These are phyloP conservation scores for Ciconia stormi DNA, from an alignment of 2,113 vertebrate species.

Conservation along the genomic window DNA sequence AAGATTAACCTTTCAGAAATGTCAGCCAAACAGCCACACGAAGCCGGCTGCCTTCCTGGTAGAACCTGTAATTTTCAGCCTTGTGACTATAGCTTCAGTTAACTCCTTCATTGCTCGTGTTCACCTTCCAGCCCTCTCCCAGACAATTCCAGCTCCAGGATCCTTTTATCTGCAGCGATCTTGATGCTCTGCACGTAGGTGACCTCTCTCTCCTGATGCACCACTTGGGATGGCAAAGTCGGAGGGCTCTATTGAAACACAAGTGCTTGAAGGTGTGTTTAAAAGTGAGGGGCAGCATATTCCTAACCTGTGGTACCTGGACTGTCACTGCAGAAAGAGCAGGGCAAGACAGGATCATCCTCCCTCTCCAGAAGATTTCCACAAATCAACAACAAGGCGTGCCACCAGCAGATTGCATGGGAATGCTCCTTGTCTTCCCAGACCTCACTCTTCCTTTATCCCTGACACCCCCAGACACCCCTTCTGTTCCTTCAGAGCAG, in stretches of 20 bases:
- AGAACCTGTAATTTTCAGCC: background rate
- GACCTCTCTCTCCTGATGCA: background rate
- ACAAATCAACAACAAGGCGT: background rate
- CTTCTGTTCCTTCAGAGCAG: background rate
- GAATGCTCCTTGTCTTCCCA: background rate
- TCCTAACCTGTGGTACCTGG: background rate
- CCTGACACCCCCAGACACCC: background rate
- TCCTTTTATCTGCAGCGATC: background rate
- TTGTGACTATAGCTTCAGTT: constrained; percentile 12
- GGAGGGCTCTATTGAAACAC: background rate
- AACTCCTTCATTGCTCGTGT: background rate
- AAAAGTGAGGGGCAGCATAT: background rate
- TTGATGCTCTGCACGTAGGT: background rate
- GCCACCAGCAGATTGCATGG: background rate
- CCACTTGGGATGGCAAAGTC: background rate
- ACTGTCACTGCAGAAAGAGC: background rate
- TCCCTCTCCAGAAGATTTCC: background rate
- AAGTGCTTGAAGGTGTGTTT: background rate
- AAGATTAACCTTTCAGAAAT: constrained; percentile 58
- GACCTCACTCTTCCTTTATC: background rate
- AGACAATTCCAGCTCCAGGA: background rate
- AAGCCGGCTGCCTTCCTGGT: background rate
- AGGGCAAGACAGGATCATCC: background rate
- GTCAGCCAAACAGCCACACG: constrained; percentile 4
- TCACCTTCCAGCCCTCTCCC: background rate